Evolutionary conservation across 92 coral and sea anemone genomes (phyloP).

Genomic region (Porites divaricata): DNA sequence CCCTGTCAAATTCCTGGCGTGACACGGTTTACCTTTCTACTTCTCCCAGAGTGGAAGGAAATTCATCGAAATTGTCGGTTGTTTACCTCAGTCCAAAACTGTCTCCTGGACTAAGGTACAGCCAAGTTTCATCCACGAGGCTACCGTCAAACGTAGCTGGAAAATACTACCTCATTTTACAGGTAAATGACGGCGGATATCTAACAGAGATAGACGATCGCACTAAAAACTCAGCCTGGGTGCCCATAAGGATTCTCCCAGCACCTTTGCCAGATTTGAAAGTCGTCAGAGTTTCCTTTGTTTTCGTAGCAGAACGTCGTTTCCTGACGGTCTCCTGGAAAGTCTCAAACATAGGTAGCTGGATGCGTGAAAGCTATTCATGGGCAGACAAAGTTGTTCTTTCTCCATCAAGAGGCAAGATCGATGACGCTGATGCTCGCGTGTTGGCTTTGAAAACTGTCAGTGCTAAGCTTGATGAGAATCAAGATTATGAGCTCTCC

Average conservation of each 20-base stretch:
- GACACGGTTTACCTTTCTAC: constrained; percentile 62
- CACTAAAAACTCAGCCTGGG: constrained; percentile 50
- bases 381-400: constrained; percentile 71
- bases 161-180: constrained; percentile 48
- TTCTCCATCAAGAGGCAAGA: constrained; percentile 42
- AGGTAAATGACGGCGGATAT: constrained; percentile 44
- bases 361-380: constrained; percentile 43
- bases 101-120: constrained; percentile 54
- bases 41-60: constrained; percentile 18
- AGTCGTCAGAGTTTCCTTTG: constrained; percentile 45
- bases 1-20: constrained; percentile 49
- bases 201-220: constrained; percentile 45
- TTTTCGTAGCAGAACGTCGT: constrained; percentile 45
- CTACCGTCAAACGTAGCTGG: constrained; percentile 56
- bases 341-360: constrained; percentile 55
- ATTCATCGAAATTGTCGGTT: constrained; percentile 45
- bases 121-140: constrained; percentile 28
- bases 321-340: constrained; percentile 60
- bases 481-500: constrained; percentile 64
- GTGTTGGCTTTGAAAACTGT: constrained; percentile 43
- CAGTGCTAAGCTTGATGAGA: constrained; percentile 52
- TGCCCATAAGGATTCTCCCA: constrained; percentile 12
- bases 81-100: constrained; percentile 16
- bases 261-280: constrained; percentile 67
- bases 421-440: constrained; percentile 34